Conservation (phyloP, 1,140 invertebrate genomes). For the Cecropterus lyciades region DNA sequence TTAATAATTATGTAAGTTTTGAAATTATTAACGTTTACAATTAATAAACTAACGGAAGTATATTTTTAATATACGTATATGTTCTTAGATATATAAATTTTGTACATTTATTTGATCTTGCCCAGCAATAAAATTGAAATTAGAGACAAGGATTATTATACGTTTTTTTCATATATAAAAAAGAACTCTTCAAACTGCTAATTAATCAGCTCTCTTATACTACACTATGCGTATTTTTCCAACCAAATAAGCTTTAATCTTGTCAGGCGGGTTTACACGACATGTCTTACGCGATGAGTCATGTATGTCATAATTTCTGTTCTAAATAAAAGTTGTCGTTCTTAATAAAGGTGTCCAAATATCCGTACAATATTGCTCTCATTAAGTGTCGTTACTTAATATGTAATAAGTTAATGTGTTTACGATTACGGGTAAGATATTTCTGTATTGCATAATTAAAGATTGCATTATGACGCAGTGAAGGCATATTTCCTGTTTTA, state of each 20-base stretch:
- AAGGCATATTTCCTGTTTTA: not conserved
- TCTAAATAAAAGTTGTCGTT: constrained; percentile 21
- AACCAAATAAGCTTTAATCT: not conserved
- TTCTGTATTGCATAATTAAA: constrained; percentile 1
- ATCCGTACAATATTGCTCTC: constrained; percentile 14
- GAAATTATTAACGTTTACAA: too few relatives aligned
- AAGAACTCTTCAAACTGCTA: too few relatives aligned
- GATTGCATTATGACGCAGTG: not conserved
- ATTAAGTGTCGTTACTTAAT: constrained; percentile 15
- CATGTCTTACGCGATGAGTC: constrained; percentile 4
- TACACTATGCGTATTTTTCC: not conserved
- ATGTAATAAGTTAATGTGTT: constrained; percentile 5
- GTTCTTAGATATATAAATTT: too few relatives aligned
- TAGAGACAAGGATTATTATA: too few relatives aligned
- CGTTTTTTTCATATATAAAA: too few relatives aligned
- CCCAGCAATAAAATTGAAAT: too few relatives aligned
- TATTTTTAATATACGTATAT: too few relatives aligned
- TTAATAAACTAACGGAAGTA: too few relatives aligned
- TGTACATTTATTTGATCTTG: too few relatives aligned
- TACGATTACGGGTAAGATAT: constrained; percentile 9
- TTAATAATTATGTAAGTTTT: too few relatives aligned
- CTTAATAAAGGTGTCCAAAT: constrained; percentile 26
- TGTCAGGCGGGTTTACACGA: not conserved
- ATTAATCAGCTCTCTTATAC: too few relatives aligned
- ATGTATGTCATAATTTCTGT: constrained; percentile 21